phyloP scores from a whole-genome alignment of 2,888 invertebrate genomes.

The Brassicogethes aeneus region DNA sequence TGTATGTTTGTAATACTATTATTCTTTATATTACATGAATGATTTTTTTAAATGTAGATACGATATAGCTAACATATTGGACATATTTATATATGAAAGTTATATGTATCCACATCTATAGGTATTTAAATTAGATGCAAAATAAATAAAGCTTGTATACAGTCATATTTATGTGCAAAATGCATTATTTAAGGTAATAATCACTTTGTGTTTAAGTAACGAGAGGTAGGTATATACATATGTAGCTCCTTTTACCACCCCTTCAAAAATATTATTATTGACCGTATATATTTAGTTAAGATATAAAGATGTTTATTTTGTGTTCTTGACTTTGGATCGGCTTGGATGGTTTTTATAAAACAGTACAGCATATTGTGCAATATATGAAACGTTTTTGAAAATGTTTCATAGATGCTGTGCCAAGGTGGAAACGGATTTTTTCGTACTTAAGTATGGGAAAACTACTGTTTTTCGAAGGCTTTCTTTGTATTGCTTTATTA shows the following conservation, averaged over 20 bases:
- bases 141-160: slow-evolving; percentile 40
- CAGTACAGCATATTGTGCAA: not conserved
- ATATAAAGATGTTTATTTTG: not conserved
- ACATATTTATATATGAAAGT: slow-evolving; percentile 23
- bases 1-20: slow-evolving; percentile 15
- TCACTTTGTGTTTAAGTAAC: slow-evolving; percentile 10
- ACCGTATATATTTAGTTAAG: not conserved
- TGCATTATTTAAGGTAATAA: slow-evolving; percentile 18
- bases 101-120: slow-evolving; percentile 28
- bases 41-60: slow-evolving; percentile 36
- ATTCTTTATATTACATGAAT: slow-evolving; percentile 35
- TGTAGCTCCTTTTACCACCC: slow-evolving; percentile 19
- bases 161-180: slow-evolving; percentile 36
- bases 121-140: slow-evolving; percentile 31
- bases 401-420: not conserved
- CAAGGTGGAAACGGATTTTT: not conserved
- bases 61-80: slow-evolving; percentile 32
- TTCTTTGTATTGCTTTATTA: not conserved
- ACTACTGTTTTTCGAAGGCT: not conserved
- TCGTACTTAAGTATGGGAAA: not conserved
- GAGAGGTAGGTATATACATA: too few species aligned
- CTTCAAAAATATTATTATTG: slow-evolving; percentile 7
- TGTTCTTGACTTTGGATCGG: not conserved
- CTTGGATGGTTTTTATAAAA: not conserved
- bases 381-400: not conserved